Evolutionary conservation across 2,113 vertebrate genomes (phyloP).

Genomic region (Callipepla californica): DNA sequence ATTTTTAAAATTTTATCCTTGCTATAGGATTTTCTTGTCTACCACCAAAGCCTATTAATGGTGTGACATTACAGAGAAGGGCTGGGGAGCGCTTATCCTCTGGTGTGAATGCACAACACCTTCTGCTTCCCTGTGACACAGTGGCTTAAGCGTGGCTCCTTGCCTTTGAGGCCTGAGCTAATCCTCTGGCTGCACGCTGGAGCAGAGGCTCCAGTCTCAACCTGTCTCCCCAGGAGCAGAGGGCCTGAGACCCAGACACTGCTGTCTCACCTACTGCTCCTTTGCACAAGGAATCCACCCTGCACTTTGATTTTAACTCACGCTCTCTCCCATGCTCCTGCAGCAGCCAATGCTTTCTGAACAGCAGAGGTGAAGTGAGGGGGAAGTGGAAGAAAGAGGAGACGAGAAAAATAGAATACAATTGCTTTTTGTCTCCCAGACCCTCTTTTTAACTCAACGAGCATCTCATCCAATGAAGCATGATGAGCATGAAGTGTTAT

Average conservation of each 20-base stretch:
- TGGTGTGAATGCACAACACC: slow-evolving; percentile 13
- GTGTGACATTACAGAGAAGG: neutral
- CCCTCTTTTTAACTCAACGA: slow-evolving; percentile 69
- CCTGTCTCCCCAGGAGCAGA: rapidly evolving
- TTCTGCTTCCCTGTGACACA: neutral
- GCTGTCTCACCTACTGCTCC: neutral
- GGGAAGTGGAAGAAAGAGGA: neutral
- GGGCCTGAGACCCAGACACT: neutral
- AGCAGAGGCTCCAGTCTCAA: neutral
- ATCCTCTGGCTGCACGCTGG: slow-evolving; percentile 24
- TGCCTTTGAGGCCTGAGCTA: slow-evolving; percentile 13
- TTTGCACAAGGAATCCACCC: neutral
- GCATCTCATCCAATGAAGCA: slow-evolving; percentile 62
- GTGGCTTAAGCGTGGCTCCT: neutral
- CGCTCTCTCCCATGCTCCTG: neutral
- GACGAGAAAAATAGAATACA: slow-evolving; percentile 28
- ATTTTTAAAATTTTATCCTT: neutral
- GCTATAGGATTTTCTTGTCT: neutral
- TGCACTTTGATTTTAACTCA: neutral
- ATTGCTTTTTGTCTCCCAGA: slow-evolving; percentile 60
- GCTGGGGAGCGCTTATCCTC: neutral
- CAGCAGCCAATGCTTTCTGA: neutral
- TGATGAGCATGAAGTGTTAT: slow-evolving; percentile 73
- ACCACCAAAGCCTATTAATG: neutral
- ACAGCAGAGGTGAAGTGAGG: neutral